Base-by-base conservation (phyloP, 2,888 invertebrate species). In the Andrena haemorrhoa region DNA sequence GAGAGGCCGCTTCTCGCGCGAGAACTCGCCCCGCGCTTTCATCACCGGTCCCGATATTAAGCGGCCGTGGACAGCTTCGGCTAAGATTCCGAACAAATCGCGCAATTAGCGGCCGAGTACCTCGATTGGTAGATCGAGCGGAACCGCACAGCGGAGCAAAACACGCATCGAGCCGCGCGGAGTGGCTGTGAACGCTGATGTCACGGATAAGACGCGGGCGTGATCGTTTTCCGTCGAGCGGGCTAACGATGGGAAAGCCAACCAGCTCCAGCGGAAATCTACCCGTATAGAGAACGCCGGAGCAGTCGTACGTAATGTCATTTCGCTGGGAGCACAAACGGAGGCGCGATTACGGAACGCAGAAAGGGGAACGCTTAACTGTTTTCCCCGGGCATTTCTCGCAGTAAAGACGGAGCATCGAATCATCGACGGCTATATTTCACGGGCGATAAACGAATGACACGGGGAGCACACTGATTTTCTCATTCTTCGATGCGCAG, bases 41-140 rank as follows among this genome's bases (percentile, higher is more conserved):
- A 63, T 81, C 74, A 74, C 60, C 68, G 51, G 20, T 23, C 41
- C 20, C 49, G 68, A 71, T 79, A 82, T 66, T 65, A 41, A 71
- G 51, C 47, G 58, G 23, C n/a, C 56, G 56, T 58, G 31, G 10
- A 56, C 47, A 16, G 58, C 20, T 60, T 63, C 31, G 49, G 41
- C 12, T 60, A 49, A 70, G 84, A 78, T 80, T 64, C 71, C 72
- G 75, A 77, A 87, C 86, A 86, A 86, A 87, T 86, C 84, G 85
- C 58, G 64, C 77, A 85, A 86, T 86, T 85, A 87, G 82, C 71
- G 41, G 65, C 58, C 56, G 56, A 63, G 47, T 58, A 70, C 68
- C 56, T 56, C 29, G 41, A 12, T 35, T 29, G 69, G 47, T 58
- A 70, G 41, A 70, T 70, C 56, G 58, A 70, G 69, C 58, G 66